Evolutionary conservation across 2,888 invertebrate genomes (phyloP).

Genomic region (Piscicola geometra): DNA sequence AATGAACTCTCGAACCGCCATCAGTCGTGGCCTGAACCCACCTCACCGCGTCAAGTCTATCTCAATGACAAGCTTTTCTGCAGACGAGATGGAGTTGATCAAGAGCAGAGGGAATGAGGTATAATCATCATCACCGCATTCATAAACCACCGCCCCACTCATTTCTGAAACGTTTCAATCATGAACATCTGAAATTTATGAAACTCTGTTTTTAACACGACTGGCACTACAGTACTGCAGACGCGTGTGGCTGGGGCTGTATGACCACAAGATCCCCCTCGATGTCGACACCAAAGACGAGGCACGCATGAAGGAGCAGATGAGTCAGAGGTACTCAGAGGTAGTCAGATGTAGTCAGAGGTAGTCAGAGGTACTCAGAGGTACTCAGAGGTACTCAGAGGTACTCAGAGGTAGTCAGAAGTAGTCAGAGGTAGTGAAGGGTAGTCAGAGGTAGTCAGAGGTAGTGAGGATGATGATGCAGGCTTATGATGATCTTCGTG

Average conservation of each 20-base stretch:
- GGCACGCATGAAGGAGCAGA: slow-evolving; percentile 82
- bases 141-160: no score
- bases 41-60: slow-evolving; percentile 97
- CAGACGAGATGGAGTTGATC: slow-evolving; percentile 87
- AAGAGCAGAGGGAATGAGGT: slow-evolving; percentile 83
- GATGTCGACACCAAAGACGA: slow-evolving; percentile 74
- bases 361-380: no score
- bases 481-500: neutral
- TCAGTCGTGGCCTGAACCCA: slow-evolving; percentile 73
- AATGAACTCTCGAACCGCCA: neutral
- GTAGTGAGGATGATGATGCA: neutral
- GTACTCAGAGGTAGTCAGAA: neutral
- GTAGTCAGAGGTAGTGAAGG: no score
- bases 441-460: neutral
- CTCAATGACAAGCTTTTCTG: slow-evolving; percentile 93
- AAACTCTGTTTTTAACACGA: no score
- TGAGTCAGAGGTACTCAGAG: slow-evolving; percentile 80
- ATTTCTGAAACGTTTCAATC: no score
- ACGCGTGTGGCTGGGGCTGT: slow-evolving; percentile 84
- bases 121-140: no score
- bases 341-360: no score
- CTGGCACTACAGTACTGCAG: slow-evolving; percentile 73
- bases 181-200: slow-evolving; percentile 5
- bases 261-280: slow-evolving; percentile 59
- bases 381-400: no score